Conservation (phyloP, 1,140 invertebrate species). For the Drosophila malerkotliana region DNA sequence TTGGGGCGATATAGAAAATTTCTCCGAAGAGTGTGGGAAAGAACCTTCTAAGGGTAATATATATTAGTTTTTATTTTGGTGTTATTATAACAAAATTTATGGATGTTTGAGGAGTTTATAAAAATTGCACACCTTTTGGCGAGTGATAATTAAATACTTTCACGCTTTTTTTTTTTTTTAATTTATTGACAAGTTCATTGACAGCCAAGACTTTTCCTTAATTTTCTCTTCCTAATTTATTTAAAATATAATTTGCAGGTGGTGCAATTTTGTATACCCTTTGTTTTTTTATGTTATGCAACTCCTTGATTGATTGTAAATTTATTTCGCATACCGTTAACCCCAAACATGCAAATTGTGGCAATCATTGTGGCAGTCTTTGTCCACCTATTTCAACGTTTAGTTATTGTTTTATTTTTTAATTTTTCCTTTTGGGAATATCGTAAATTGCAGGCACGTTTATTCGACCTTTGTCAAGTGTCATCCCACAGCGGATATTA, state of each 20-base stretch:
- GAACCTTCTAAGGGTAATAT: constrained; percentile 11
- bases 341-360: constrained; percentile 55
- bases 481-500: constrained; percentile 35
- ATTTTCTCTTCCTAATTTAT: background rate
- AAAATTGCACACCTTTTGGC: constrained; percentile 7
- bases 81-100: constrained; percentile 1
- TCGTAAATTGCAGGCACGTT: constrained; percentile 62
- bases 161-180: background rate
- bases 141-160: constrained; percentile 7
- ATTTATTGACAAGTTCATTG: background rate
- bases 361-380: constrained; percentile 44
- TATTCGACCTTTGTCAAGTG: constrained; percentile 33
- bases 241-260: background rate
- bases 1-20: constrained; percentile 47
- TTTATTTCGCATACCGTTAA: constrained; percentile 43
- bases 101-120: background rate
- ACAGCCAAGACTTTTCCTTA: background rate
- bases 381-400: constrained; percentile 13
- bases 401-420: constrained; percentile 40
- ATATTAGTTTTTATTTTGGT: constrained; percentile 1
- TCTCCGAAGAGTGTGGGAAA: constrained; percentile 29
- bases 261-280: background rate
- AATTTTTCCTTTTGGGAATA: constrained; percentile 30
- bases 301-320: constrained; percentile 46
- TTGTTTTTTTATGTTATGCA: constrained; percentile 36